phyloP scores from a whole-genome alignment of 2,113 vertebrate genomes.

The Nothoprocta perdicaria region DNA sequence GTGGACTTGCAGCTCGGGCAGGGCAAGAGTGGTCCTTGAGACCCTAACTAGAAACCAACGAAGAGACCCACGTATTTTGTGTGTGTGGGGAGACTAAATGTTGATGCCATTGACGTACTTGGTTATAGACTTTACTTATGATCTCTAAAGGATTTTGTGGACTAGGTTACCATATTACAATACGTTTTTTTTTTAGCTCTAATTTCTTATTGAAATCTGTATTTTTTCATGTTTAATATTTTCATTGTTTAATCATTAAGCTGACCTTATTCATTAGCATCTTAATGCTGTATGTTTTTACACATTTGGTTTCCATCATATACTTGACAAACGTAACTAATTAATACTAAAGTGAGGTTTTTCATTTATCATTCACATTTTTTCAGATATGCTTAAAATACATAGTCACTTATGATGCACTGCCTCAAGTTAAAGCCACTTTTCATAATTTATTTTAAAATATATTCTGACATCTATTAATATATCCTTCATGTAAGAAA shows the following conservation, averaged over 20 bases:
- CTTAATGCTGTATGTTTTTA: constrained; percentile 5
- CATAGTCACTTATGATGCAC: neutral
- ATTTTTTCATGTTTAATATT: neutral
- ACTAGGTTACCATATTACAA: neutral
- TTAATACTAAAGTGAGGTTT: neutral
- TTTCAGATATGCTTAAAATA: neutral
- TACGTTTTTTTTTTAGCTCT: too few species aligned
- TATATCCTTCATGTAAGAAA: neutral
- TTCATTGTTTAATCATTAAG: neutral
- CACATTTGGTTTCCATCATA: neutral
- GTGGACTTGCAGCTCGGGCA: neutral
- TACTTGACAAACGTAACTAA: constrained; percentile 8
- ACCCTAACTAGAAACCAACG: neutral
- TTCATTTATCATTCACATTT: neutral
- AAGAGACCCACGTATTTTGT: neutral
- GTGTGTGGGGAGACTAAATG: neutral
- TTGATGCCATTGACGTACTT: neutral
- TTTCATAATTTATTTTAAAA: neutral
- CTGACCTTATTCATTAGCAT: neutral
- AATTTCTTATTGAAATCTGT: neutral
- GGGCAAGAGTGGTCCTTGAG: neutral
- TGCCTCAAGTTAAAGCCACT: constrained; percentile 16
- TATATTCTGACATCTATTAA: neutral
- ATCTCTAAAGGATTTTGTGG: neutral
- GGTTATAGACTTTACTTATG: neutral